A percentile compares a stretch with the other conserved stretches of the same genome.
These are phyloP conservation scores for Myripristis murdjan DNA, from an alignment of 2,797 vertebrate genomes.

Conservation along the genomic window DNA sequence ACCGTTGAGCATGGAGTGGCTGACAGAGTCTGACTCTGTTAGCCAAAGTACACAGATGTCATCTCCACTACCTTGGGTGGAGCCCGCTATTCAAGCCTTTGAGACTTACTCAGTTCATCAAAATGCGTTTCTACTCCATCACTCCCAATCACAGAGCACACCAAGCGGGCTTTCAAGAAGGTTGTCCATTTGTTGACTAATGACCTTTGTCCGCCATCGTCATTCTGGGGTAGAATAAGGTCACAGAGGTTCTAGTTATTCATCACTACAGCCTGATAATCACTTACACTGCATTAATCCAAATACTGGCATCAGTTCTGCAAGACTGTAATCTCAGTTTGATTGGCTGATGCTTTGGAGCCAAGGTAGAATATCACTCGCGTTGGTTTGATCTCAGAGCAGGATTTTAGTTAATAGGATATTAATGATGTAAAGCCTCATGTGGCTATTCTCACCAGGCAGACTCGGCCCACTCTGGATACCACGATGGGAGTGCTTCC, in stretches of 20 bases:
- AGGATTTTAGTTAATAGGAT: neutral
- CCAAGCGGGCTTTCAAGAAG: slow-evolving; percentile 89
- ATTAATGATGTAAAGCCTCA: neutral
- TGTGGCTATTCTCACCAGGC: slow-evolving; percentile 74
- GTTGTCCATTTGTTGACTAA: slow-evolving; percentile 91
- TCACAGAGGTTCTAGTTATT: neutral
- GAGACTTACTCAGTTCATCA: slow-evolving; percentile 81
- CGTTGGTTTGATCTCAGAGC: neutral
- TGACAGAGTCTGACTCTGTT: too few species aligned
- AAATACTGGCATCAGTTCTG: neutral
- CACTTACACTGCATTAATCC: neutral
- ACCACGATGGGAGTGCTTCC: slow-evolving; percentile 77
- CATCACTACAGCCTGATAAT: neutral
- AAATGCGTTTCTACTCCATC: slow-evolving; percentile 86
- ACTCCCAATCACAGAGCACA: slow-evolving; percentile 84
- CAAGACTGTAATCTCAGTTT: too few species aligned
- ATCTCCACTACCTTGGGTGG: too few species aligned
- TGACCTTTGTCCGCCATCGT: slow-evolving; percentile 88
- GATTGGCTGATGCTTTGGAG: too few species aligned
- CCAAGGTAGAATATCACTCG: neutral
- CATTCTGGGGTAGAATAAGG: slow-evolving; percentile 77
- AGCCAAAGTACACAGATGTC: too few species aligned
- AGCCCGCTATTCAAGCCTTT: too few species aligned
- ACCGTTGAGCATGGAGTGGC: neutral
- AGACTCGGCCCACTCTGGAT: slow-evolving; percentile 81